Base-by-base conservation (phyloP, 2,797 vertebrate genomes). In the Streptopelia turtur region DNA sequence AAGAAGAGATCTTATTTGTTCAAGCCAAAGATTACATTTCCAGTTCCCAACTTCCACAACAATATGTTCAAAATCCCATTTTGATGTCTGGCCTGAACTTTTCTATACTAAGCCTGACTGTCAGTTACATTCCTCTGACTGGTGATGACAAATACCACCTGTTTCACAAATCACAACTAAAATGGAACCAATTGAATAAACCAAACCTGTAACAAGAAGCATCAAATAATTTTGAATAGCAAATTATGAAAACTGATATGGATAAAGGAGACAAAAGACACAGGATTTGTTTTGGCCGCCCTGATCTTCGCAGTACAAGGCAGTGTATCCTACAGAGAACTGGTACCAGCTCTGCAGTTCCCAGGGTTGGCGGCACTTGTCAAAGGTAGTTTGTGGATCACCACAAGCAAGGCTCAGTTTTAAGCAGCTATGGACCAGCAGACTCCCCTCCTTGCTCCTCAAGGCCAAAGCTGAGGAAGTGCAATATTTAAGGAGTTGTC, bases 211-310 rank as follows among this genome's bases (percentile, higher is more conserved):
- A 35, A 28, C 37, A 22, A 84, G 28, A 1, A 57, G 2, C 33
- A 15, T 0, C 0, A 0, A 75, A 10, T 43, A 78, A 78, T n/a
- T 60, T 49, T 37, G 28, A 66, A 39, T 0, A 68, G 24, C 5
- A 72, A 47, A 37, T 11, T 0, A 1, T 7, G n/a, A 77, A 80
- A 91, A 56, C 24, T n/a, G 68, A n/a, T n/a, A 59, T 2, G 15
- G 30, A 17, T 37, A 53, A 24, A 83, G 24, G 31, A 77, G 33
- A 75, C 30, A 68, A 68, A 45, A 2, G 31, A 57, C 60, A 68
- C 5, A 14, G 13, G 24, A 49, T 63, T 79, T 76, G 56, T 52
- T 39, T 47, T 15, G 28, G 57, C n/a, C 59, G 18, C 11, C n/a
- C 30, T 3, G 23, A 83, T 11, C 18, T 28, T 23, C 50, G 50